Evolutionary conservation across 1,140 invertebrate genomes (phyloP), one percentile per base, ranked within the genome.

Genomic region (Homalodisca vitripennis): DNA sequence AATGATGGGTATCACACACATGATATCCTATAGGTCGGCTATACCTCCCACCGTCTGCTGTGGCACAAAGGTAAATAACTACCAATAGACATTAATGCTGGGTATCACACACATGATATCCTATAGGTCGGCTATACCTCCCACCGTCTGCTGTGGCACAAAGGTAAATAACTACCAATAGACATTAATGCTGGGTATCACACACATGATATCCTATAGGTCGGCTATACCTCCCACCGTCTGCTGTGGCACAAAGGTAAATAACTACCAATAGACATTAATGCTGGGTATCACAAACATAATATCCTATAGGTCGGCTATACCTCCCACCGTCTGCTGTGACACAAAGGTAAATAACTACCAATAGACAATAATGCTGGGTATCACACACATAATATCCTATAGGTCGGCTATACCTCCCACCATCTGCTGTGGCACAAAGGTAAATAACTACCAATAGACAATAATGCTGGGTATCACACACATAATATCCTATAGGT

Each of bases 161-260:
- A 41, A 41, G 34, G 34, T 41, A 87, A 87, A 70, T 95, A 92
- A 92, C 94, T 94, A 79, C 92, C 92, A 1, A 94, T 92, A n/a
- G n/a, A n/a, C n/a, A n/a, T n/a, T n/a, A n/a, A n/a, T n/a, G n/a
- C n/a, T n/a, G n/a, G n/a, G n/a, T n/a, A n/a, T n/a, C n/a, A n/a
- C 80, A 86, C 85, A 70, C 86, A 87, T 69, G 84, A 90, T 62
- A 89, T 93, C 71, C 92, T 92, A 0, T 92, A 87, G 79, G 80
- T 87, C 3, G 94, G 91, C 0, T 89, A 91, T 71, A 85, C 89
- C 1, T 92, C 89, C 71, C 93, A 94, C 82, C 92, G 92, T 6
- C 82, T 94, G 47, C 86, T 86, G 74, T 92, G 89, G 84, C 88
- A 90, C 77, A 88, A 88, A 86, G 88, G 89, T 89, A 84, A 69